Evolutionary conservation across 2,888 invertebrate species (phyloP), one percentile per base, ranked within the genome.

Genomic region (Macrosoma leucophasiata): DNA sequence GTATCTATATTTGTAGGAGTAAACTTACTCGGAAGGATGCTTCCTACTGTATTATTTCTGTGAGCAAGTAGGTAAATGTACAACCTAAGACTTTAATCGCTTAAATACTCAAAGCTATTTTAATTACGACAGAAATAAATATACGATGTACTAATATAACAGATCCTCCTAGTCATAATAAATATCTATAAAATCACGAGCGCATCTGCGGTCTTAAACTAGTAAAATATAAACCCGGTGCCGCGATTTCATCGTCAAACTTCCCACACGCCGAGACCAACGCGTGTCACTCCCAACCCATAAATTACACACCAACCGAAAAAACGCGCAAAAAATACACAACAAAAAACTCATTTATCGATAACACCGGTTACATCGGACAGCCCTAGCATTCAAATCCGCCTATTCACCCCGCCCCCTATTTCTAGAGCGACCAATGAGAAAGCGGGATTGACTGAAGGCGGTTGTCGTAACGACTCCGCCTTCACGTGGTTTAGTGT

Each of bases 401-500:
- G 65, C 78, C 79, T 51, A 40, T 45, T 46, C 41, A 58, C 64
- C 47, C 76, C 81, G 64, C 82, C 81, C 51, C 69, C 55, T 69
- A 65, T n/a, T 48, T 46, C 50, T 50, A 28, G 8, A 22, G 15
- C 51, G 43, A 38, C 81, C 70, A 82, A 79, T 78, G 47, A 55
- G 49, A 46, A 46, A 24, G 55, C 54, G 54, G 48, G 19, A 18
- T 28, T 43, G 43, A 38, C 50, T 38, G 45, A 47, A 58, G 70
- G 76, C 70, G 58, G 59, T n/a, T 63, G 36, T 41, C 56, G 51
- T 57, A 29, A 54, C 48, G 44, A 56, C 23, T 33, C 70, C 76
- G 71, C 75, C 77, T 67, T 53, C 41, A 27, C 31, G 58, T 55
- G 58, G 63, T 73, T 68, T 78, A 78, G 79, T 78, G 79, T 68